These are phyloP conservation scores for Nephrotoma guestfalica DNA, from an alignment of 2,888 invertebrate species.

Conservation along the genomic window DNA sequence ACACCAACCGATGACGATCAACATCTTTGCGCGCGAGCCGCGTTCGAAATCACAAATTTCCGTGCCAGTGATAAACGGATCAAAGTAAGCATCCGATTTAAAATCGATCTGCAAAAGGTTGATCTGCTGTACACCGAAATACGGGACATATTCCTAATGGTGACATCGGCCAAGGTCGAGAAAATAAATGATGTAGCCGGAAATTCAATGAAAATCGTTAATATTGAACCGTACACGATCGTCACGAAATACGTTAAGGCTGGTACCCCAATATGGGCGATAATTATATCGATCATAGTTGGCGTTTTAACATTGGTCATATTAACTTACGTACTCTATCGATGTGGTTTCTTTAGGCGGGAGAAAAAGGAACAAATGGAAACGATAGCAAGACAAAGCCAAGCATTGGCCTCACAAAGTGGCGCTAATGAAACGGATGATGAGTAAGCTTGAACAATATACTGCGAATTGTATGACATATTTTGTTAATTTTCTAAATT, in stretches of 20 bases:
- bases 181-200: neutral
- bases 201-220: neutral
- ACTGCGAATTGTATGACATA: neutral
- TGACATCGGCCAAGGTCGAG: neutral
- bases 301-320: neutral
- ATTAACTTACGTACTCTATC: neutral
- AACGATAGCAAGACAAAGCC: constrained; percentile 10
- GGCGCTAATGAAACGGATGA: neutral
- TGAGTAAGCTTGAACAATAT: neutral
- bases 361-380: constrained; percentile 34
- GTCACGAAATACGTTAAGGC: neutral
- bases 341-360: constrained; percentile 35
- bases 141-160: neutral
- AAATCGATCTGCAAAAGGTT: neutral
- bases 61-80: neutral
- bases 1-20: constrained; percentile 15
- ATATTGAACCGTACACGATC: neutral
- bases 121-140: neutral
- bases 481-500: neutral
- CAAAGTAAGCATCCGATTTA: neutral
- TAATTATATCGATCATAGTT: neutral
- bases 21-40: neutral
- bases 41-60: neutral
- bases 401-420: neutral
- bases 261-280: neutral